Conservation (phyloP, 2,113 vertebrate species). For the Sterrhoptilus dennistouni region DNA sequence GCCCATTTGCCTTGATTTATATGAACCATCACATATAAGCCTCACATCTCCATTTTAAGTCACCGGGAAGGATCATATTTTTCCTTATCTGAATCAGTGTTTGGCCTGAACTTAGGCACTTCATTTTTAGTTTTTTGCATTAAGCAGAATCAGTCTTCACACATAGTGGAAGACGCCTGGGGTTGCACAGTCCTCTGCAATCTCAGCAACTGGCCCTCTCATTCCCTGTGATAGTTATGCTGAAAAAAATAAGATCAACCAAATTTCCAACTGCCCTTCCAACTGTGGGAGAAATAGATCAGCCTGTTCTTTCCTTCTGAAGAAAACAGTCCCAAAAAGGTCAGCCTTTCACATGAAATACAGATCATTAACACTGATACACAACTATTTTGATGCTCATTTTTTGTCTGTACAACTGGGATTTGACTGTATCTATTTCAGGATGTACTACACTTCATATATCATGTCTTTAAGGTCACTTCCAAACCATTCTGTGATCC, state of each 20-base stretch:
- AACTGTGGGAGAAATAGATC: conserved; percentile 8
- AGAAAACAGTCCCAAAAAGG: background rate
- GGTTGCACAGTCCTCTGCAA: background rate
- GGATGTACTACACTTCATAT: background rate
- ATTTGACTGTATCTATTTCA: background rate
- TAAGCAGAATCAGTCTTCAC: background rate
- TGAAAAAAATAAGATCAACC: background rate
- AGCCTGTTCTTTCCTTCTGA: background rate
- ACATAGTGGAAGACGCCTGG: background rate
- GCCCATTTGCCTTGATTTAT: background rate
- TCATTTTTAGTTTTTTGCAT: background rate
- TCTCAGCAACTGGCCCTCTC: background rate
- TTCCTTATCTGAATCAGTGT: background rate
- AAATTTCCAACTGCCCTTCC: background rate
- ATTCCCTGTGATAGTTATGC: background rate
- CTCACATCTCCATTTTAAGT: background rate
- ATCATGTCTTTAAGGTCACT: background rate
- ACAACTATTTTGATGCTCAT: background rate
- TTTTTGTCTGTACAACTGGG: background rate
- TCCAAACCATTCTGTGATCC: background rate
- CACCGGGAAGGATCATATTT: background rate
- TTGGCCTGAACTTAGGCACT: background rate
- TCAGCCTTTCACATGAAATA: background rate
- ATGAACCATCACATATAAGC: background rate
- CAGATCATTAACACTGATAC: background rate